phyloP scores from a whole-genome alignment of 2,888 invertebrate genomes.

The Liopterus haemorrhoidalis region DNA sequence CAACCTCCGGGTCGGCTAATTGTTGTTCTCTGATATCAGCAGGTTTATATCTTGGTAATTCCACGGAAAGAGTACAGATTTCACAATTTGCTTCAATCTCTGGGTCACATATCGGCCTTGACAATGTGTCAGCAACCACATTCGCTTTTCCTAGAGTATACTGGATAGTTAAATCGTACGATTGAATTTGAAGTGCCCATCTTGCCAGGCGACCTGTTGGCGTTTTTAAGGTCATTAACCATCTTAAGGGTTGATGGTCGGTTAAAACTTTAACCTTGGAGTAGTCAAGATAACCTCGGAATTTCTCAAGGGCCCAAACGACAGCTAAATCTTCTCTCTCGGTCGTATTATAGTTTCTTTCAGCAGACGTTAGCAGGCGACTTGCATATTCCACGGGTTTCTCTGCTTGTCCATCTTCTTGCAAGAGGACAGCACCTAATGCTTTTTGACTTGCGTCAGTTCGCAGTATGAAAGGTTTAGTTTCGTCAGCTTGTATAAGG shows the following conservation, averaged over 20 bases:
- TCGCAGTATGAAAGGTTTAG: no score
- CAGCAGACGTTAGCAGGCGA: not conserved
- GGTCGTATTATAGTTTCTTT: slow-evolving; percentile 34
- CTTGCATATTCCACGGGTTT: slow-evolving; percentile 13
- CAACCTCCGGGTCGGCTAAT: slow-evolving; percentile 28
- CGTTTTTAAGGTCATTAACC: slow-evolving; percentile 41
- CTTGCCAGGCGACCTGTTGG: slow-evolving; percentile 43
- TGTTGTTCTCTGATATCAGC: slow-evolving; percentile 26
- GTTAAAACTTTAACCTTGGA: slow-evolving; percentile 37
- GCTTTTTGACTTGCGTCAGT: no score
- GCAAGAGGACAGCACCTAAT: no score
- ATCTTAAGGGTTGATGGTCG: slow-evolving; percentile 45
- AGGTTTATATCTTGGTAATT: slow-evolving; percentile 20
- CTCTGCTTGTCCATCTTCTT: no score
- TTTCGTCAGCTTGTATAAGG: no score
- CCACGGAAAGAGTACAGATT: slow-evolving; percentile 18
- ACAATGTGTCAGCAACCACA: slow-evolving; percentile 41
- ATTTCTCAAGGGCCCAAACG: slow-evolving; percentile 37
- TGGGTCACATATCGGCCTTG: slow-evolving; percentile 31
- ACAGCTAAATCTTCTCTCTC: slow-evolving; percentile 33
- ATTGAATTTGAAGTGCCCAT: slow-evolving; percentile 44
- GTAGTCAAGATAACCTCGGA: slow-evolving; percentile 40
- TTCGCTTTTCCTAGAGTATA: slow-evolving; percentile 42
- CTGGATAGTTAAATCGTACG: slow-evolving; percentile 39
- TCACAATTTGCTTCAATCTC: slow-evolving; percentile 7